Percentiles rank a stretch among this genome's conserved stretches.
Conservation (phyloP, 1,140 invertebrate species). For the Zelostemma sp. region DNA sequence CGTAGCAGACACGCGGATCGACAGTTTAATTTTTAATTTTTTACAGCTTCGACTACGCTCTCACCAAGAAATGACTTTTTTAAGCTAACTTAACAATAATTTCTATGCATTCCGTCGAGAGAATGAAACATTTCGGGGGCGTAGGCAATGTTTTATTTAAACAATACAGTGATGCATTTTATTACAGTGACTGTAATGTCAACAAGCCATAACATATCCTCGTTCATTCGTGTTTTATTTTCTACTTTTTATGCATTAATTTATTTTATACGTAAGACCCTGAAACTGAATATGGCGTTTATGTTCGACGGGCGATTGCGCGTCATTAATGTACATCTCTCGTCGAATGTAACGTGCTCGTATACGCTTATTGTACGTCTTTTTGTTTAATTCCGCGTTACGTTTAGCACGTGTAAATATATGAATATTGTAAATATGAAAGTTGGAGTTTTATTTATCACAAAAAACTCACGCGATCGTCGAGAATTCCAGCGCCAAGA, state of each 20-base stretch:
- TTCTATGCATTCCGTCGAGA: not conserved
- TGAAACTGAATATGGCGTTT: constrained; percentile 29
- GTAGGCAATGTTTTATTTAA: constrained; percentile 13
- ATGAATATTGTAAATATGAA: constrained; percentile 62
- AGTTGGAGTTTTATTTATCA: constrained; percentile 24
- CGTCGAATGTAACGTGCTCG: constrained; percentile 52
- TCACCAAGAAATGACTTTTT: too few species aligned
- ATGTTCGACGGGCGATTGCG: constrained; percentile 49
- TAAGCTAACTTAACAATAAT: too few species aligned
- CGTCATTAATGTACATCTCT: constrained; percentile 35
- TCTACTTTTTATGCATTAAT: constrained; percentile 54
- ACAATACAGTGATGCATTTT: constrained; percentile 9
- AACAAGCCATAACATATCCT: constrained; percentile 60
- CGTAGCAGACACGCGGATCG: constrained; percentile 29
- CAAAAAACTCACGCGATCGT: constrained; percentile 21
- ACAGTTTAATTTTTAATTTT: constrained; percentile 20
- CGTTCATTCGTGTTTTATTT: constrained; percentile 37
- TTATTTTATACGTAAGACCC: constrained; percentile 54
- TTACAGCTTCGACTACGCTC: not conserved
- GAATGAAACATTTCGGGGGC: constrained; percentile 20
- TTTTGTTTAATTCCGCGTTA: constrained; percentile 38
- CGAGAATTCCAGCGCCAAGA: constrained; percentile 25
- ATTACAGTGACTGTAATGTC: constrained; percentile 43
- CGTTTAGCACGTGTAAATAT: constrained; percentile 62
- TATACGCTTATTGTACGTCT: constrained; percentile 49